Conservation (phyloP, 2,888 invertebrate species). For the Platycnemis pennipes region DNA sequence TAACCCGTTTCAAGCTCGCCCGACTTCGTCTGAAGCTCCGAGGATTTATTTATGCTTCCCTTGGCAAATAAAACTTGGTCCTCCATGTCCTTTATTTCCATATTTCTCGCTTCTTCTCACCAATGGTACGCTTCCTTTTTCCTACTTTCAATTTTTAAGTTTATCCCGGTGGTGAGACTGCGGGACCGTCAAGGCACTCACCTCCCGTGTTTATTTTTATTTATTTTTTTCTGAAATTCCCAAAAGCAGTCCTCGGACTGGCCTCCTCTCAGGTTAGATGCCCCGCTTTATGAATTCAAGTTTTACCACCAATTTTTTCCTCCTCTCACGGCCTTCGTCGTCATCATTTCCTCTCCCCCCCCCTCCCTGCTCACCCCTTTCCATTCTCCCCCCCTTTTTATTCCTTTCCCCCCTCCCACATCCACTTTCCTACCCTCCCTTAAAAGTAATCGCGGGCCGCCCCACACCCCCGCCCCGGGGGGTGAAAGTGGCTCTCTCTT, state of each 20-base stretch:
- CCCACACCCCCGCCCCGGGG: neutral
- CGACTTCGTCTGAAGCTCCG: neutral
- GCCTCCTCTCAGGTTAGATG: neutral
- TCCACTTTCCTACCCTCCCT: too few relatives aligned
- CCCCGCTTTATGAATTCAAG: constrained; percentile 10
- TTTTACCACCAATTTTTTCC: neutral
- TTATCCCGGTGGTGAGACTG: neutral
- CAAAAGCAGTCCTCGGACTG: neutral
- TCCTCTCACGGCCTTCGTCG: neutral
- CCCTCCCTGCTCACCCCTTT: neutral
- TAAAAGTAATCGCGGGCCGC: too few relatives aligned
- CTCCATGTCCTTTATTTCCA: too few relatives aligned
- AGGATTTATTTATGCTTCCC: neutral
- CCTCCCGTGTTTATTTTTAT: neutral
- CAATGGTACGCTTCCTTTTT: too few relatives aligned
- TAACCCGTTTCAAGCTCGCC: neutral
- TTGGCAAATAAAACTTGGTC: neutral
- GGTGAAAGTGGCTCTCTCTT: constrained; percentile 39
- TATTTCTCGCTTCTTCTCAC: neutral
- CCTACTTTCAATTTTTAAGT: too few relatives aligned
- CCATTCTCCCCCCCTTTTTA: neutral
- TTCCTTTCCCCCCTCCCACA: neutral
- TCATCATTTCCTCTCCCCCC: neutral
- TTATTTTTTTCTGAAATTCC: too few relatives aligned
- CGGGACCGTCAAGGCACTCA: neutral